Conservation (phyloP, 2,113 vertebrate species). For the Anser cygnoides region DNA sequence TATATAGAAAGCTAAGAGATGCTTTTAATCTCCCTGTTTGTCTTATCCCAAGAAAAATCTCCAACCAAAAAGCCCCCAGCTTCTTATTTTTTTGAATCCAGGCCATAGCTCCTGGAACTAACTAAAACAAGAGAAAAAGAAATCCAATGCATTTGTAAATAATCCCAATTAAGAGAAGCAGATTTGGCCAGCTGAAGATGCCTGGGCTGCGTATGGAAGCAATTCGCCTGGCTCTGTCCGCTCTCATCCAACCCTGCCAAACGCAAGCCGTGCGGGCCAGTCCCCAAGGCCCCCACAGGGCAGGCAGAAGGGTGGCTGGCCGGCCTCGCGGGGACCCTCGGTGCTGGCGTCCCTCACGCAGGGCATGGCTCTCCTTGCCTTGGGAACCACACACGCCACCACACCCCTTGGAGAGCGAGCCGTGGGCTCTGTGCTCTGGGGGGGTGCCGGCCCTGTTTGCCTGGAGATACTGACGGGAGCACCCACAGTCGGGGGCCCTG, state of each 20-base stretch:
- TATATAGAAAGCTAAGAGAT: background rate
- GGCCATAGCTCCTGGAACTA: slow-evolving; percentile 30
- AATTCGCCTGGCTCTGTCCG: background rate
- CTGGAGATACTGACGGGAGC: rapidly evolving
- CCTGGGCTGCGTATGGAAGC: background rate
- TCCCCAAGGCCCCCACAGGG: background rate
- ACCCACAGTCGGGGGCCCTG: background rate
- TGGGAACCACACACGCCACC: rapidly evolving
- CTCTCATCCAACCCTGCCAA: rapidly evolving
- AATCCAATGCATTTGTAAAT: background rate
- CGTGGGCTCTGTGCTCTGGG: rapidly evolving
- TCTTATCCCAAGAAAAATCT: background rate
- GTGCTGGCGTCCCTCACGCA: rapidly evolving
- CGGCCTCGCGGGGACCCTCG: background rate
- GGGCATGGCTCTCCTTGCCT: background rate
- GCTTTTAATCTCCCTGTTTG: slow-evolving; percentile 5
- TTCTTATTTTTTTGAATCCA: background rate
- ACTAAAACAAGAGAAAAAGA: slow-evolving; percentile 18
- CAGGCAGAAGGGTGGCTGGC: rapidly evolving
- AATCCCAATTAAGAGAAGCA: background rate
- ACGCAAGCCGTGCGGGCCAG: rapidly evolving
- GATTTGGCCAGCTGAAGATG: background rate
- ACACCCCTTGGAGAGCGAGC: rapidly evolving
- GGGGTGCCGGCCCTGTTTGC: background rate
- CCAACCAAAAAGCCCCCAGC: background rate